Base-by-base conservation (phyloP, 2,888 invertebrate species). In the Mamestra brassicae region DNA sequence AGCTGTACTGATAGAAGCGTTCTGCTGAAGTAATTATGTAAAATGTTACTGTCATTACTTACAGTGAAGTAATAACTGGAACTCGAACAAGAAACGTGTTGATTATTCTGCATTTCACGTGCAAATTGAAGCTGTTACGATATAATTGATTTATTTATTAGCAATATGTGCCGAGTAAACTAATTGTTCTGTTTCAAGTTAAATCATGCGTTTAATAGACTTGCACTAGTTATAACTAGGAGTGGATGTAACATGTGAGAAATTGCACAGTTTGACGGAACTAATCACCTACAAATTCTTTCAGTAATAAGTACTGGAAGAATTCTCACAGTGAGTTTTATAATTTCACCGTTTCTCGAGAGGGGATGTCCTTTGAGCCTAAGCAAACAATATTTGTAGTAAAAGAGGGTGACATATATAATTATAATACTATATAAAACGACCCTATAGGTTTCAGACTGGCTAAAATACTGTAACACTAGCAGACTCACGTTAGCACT, bases 181-280 rank as follows among this genome's bases (percentile, higher is more conserved):
- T 34, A 69, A 74, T 80, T 62, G 38, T 42, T 58, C 57, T 45
- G 50, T 64, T 83, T 36, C 15, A 57, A 68, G 65, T 80, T 55
- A 26, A 80, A 84, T 62, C 64, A 74, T 13, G 68, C 84, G 74
- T 45, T 74, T 54, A 80, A 80, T 68, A 55, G 6, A 36, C 54
- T 80, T 61, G 65, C 61, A 65, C 54, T 15, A 61, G 55, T 50
- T 73, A 3, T 61, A 64, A 10, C 10, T n/a, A 64, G 11, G 61
- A 66, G 55, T 52, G 34, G 45, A 52, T n/a, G 50, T 66, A 81
- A 78, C 17, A 47, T 3, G 7, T 61, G 36, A 81, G 64, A 58
- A 75, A 65, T 26, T 26, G 26, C 60, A 50, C 7, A 11, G 11
- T 45, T 52, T 57, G 34, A 38, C 36, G 60, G 47, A 81, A 75